Base-by-base conservation (phyloP, 2,797 vertebrate species). In the Oryzias dopingdopingensis region DNA sequence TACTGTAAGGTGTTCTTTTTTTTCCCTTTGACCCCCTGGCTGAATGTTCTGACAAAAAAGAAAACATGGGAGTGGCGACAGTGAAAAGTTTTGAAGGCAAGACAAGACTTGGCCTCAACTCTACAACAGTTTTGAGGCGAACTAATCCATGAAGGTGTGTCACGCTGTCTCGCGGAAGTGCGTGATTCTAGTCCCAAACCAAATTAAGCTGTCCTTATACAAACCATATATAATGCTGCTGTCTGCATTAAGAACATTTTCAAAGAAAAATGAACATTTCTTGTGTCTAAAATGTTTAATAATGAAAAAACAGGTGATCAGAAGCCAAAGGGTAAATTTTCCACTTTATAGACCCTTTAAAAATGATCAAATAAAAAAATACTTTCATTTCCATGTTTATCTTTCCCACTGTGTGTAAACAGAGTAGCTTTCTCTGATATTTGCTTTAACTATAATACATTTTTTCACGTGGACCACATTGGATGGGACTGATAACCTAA, bases 51-150 rank as follows among this genome's bases (percentile, higher is more conserved):
- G 37, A 42, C 46, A 63, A 55, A 20, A 59, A 63, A 52, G 42
- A 67, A 60, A 70, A 72, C 48, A 56, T 65, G 68, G 70, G 68
- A 77, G 75, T 65, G 75, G 63, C 20, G 24, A 58, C 56, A 43
- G 41, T 52, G 17, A 54, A 69, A 76, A 24, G 26, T 26, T 59
- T 24, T 23, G 18, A 69, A 57, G 56, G 74, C 76, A 70, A 74
- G 59, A 74, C 20, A 26, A 59, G 73, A 73, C 67, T 59, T 62
- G 65, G 76, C 65, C 62, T 70, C 46, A 42, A 20, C 70, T 54
- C 40, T 29, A 57, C 29, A 26, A 29, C 51, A 56, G 49, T 71
- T 44, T 61, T 15, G 59, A 58, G 65, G 52, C 23, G 23, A 56
- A 42, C 49, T 63, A 10, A 45, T 53, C 6, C 20, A 29, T 48